Percentiles rank a stretch among this genome's conserved stretches.
Conservation (phyloP, 2,113 vertebrate genomes). For the Oryzias celebensis region DNA sequence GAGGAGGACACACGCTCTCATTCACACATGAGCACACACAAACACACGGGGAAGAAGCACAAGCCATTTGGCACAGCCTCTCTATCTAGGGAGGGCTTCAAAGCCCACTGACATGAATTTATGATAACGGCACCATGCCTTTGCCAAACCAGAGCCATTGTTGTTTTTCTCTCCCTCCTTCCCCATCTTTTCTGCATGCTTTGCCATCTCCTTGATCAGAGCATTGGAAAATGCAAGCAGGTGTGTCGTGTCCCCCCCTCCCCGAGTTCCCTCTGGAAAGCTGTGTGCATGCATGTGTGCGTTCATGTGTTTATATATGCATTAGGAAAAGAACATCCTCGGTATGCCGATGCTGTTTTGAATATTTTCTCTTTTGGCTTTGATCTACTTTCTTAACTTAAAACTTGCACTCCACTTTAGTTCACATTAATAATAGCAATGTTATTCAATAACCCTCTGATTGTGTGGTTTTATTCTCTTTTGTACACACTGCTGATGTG, state of each 20-base stretch:
- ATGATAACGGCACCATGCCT: slow-evolving; percentile 74
- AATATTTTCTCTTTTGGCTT: slow-evolving; percentile 28
- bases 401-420: slow-evolving; percentile 27
- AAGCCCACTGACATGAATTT: slow-evolving; percentile 82
- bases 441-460: slow-evolving; percentile 27
- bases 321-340: slow-evolving; percentile 33
- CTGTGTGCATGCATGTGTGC: slow-evolving; percentile 34
- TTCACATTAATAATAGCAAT: slow-evolving; percentile 30
- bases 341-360: slow-evolving; percentile 14
- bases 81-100: slow-evolving; percentile 79
- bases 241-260: slow-evolving; percentile 31
- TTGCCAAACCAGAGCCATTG: slow-evolving; percentile 79
- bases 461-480: slow-evolving; percentile 22
- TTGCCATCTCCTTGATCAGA: slow-evolving; percentile 75
- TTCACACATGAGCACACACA: slow-evolving; percentile 42
- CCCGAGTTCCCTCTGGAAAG: slow-evolving; percentile 53
- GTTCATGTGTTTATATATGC: slow-evolving; percentile 11
- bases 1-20: slow-evolving; percentile 48
- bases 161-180: slow-evolving; percentile 71
- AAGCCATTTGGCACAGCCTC: slow-evolving; percentile 73
- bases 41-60: slow-evolving; percentile 64
- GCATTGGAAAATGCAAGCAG: slow-evolving; percentile 74
- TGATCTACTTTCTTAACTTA: slow-evolving; percentile 13
- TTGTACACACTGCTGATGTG: slow-evolving; percentile 13
- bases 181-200: slow-evolving; percentile 59